Percentiles rank a stretch among this genome's conserved stretches.
phyloP scores from a whole-genome alignment of 1,140 invertebrate genomes.

The Diachasma alloeum region DNA sequence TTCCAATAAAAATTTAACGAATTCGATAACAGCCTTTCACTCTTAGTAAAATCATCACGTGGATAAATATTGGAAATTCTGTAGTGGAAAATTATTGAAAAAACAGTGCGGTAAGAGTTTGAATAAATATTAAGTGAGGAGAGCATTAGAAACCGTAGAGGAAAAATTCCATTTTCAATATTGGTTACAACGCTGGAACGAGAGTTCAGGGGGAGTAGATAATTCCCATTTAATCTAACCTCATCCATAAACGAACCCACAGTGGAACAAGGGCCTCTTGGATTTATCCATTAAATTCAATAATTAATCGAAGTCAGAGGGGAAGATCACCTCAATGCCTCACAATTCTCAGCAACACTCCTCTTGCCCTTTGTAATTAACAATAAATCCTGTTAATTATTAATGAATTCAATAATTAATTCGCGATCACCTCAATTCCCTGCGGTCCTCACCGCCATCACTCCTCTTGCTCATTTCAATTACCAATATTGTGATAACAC shows the following conservation, averaged over 20 bases:
- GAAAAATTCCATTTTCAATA: background rate
- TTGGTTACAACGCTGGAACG: background rate
- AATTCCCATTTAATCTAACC: background rate
- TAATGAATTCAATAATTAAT: too few species aligned
- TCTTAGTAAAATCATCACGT: background rate
- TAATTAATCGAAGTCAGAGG: background rate
- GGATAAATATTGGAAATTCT: background rate
- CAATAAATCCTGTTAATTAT: too few species aligned
- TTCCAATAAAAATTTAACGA: too few species aligned
- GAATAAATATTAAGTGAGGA: constrained; percentile 4
- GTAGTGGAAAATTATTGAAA: constrained; percentile 28
- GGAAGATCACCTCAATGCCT: background rate
- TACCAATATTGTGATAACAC: background rate
- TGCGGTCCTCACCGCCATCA: too few species aligned
- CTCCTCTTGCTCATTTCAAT: too few species aligned
- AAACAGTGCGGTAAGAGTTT: constrained; percentile 17
- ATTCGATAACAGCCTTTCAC: too few species aligned
- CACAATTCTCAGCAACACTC: background rate
- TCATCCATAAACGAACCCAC: background rate
- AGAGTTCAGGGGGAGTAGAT: background rate
- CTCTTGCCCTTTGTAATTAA: too few species aligned
- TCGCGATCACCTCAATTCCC: too few species aligned
- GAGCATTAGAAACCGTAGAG: background rate
- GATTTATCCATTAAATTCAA: background rate
- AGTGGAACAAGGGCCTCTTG: background rate